A percentile compares a stretch with the other conserved stretches of the same genome.
Conservation (phyloP, 2,888 invertebrate species). For the Adelognathus sp. region DNA sequence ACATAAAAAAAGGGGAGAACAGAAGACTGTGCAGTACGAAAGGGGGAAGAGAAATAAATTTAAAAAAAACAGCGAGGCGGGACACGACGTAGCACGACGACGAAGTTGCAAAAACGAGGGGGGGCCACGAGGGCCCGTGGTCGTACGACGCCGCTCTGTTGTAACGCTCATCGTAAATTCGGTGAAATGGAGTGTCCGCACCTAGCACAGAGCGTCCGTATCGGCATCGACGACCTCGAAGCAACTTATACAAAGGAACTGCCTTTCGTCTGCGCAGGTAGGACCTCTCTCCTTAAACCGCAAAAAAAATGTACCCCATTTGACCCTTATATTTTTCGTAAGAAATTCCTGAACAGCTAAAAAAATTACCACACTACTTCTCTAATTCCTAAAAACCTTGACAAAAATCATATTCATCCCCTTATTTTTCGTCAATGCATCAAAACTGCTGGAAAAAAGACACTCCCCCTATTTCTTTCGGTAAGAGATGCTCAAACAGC, state of each 20-base stretch:
- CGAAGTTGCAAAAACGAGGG: slow-evolving; percentile 56
- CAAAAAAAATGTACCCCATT: slow-evolving; percentile 12
- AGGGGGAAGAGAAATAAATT: neutral
- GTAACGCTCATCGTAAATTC: slow-evolving; percentile 49
- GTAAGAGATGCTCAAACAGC: too few species aligned
- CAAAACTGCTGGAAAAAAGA: too few species aligned
- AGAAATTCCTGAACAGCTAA: too few species aligned
- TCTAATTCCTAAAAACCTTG: too few species aligned
- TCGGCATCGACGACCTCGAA: slow-evolving; percentile 76
- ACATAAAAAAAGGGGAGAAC: neutral
- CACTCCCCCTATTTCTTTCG: too few species aligned
- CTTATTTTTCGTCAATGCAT: too few species aligned
- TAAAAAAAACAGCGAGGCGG: slow-evolving; percentile 1
- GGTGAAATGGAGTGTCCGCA: slow-evolving; percentile 87
- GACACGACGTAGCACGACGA: slow-evolving; percentile 60
- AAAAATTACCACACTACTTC: too few species aligned
- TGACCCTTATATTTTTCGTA: too few species aligned
- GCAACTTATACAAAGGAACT: slow-evolving; percentile 83
- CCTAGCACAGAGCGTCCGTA: slow-evolving; percentile 85
- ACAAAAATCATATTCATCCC: too few species aligned
- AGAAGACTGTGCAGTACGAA: neutral
- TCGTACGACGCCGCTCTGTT: slow-evolving; percentile 43
- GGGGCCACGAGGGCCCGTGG: slow-evolving; percentile 71
- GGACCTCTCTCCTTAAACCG: slow-evolving; percentile 60
- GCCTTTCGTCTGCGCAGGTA: slow-evolving; percentile 85